phyloP scores from a whole-genome alignment of 2,113 vertebrate species.

The Aphyosemion australe region DNA sequence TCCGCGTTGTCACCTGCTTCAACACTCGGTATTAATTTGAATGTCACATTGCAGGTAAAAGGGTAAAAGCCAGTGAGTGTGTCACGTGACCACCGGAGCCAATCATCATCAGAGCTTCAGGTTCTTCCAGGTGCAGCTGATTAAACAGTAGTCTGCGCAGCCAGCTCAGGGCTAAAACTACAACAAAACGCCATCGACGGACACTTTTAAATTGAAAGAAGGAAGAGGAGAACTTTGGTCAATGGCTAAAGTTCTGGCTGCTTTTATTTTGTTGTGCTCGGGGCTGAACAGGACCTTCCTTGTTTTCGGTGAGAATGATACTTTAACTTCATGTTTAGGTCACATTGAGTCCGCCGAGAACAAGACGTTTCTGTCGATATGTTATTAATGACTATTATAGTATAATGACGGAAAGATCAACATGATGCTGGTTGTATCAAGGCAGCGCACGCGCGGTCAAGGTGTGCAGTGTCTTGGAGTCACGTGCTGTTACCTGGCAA shows the following conservation, averaged over 20 bases:
- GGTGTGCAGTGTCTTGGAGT: slow-evolving; percentile 23
- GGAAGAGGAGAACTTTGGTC: slow-evolving; percentile 14
- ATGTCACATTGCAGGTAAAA: no score
- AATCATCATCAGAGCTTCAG: slow-evolving; percentile 37
- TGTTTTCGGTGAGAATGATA: slow-evolving; percentile 44
- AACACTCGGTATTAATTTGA: no score
- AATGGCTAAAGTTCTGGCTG: slow-evolving; percentile 51
- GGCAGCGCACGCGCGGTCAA: slow-evolving; percentile 27
- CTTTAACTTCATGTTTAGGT: neutral
- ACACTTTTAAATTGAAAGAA: neutral
- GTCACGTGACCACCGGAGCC: slow-evolving; percentile 57
- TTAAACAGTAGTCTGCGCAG: neutral
- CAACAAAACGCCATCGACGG: neutral
- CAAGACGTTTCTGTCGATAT: no score
- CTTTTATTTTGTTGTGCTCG: slow-evolving; percentile 33
- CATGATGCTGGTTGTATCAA: slow-evolving; percentile 13
- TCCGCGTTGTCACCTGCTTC: no score
- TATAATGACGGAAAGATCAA: neutral
- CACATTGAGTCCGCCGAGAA: no score
- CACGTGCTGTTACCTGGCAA: slow-evolving; percentile 58
- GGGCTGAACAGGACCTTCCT: slow-evolving; percentile 23
- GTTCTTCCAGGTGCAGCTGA: slow-evolving; percentile 54
- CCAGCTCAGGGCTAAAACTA: neutral
- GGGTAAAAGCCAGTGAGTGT: neutral
- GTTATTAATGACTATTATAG: no score